phyloP scores from a whole-genome alignment of 2,888 invertebrate genomes.

The Uloborus plumipes region DNA sequence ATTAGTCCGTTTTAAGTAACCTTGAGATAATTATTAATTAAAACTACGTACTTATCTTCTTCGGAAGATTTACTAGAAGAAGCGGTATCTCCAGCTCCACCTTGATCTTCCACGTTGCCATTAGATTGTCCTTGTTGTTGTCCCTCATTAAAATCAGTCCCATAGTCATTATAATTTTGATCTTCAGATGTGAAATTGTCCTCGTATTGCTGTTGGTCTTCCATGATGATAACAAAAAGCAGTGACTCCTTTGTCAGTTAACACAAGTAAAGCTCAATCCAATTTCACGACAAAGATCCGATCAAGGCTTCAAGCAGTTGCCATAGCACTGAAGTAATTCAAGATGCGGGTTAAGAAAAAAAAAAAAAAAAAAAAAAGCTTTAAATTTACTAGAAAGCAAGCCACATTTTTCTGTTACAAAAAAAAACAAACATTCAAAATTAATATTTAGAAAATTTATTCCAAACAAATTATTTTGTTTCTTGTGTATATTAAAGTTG shows the following conservation, averaged over 20 bases:
- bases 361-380: neutral
- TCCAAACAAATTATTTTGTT: no score
- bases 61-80: conserved; percentile 39
- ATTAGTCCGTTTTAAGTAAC: no score
- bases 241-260: conserved; percentile 19
- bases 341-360: neutral
- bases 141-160: conserved; percentile 59
- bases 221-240: conserved; percentile 34
- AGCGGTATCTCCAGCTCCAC: conserved; percentile 28
- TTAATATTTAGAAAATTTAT: no score
- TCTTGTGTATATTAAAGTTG: no score
- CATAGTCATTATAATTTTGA: conserved; percentile 59
- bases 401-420: no score
- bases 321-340: conserved; percentile 19
- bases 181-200: conserved; percentile 60
- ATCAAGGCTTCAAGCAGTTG: conserved; percentile 13
- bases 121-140: conserved; percentile 53
- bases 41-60: conserved; percentile 55
- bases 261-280: conserved; percentile 6
- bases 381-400: no score
- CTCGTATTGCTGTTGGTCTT: conserved; percentile 58
- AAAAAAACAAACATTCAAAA: no score
- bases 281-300: conserved; percentile 29
- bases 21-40: no score
- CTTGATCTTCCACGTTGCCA: conserved; percentile 54